Evolutionary conservation across 92 coral and sea anemone genomes (phyloP).

Genomic region (Anthopleura xanthogrammica): DNA sequence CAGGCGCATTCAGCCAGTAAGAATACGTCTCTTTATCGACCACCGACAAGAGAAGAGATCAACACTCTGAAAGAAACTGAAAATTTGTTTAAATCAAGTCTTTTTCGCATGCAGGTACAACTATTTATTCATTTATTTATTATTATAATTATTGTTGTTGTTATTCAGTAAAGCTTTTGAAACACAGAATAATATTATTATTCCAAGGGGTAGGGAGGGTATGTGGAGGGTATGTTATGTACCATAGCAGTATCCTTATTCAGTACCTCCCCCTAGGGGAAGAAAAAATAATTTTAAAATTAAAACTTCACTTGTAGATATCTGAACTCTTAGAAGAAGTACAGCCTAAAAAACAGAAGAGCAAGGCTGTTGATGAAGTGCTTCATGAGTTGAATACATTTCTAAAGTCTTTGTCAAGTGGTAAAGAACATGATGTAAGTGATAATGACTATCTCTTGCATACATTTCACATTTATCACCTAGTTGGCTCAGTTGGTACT

Average conservation of each 20-base stretch:
- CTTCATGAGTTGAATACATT: conserved; percentile 67
- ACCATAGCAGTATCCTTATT: too few relatives aligned
- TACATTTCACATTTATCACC: too few relatives aligned
- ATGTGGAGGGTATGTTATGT: too few relatives aligned
- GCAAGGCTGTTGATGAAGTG: conserved; percentile 62
- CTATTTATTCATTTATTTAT: not conserved
- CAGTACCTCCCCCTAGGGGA: too few relatives aligned
- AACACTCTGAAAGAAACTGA: conserved; percentile 90
- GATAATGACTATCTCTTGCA: not conserved
- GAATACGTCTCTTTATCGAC: conserved; percentile 65
- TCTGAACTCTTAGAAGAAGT: conserved; percentile 87
- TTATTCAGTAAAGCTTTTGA: not conserved
- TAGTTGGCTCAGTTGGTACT: too few relatives aligned
- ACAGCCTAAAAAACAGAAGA: conserved; percentile 69
- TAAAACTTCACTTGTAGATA: conserved; percentile 36
- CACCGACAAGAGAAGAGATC: conserved; percentile 94
- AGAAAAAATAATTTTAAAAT: too few relatives aligned
- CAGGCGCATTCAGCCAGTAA: not conserved
- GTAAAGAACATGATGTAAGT: conserved; percentile 70
- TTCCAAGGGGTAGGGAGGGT: too few relatives aligned
- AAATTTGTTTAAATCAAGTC: conserved; percentile 88
- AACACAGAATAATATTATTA: not conserved
- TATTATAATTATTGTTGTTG: not conserved
- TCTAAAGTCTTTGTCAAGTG: conserved; percentile 75
- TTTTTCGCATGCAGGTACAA: conserved; percentile 89